These are phyloP conservation scores for Hydroisotoma schaefferi DNA, from an alignment of 2,888 invertebrate species.

Conservation along the genomic window DNA sequence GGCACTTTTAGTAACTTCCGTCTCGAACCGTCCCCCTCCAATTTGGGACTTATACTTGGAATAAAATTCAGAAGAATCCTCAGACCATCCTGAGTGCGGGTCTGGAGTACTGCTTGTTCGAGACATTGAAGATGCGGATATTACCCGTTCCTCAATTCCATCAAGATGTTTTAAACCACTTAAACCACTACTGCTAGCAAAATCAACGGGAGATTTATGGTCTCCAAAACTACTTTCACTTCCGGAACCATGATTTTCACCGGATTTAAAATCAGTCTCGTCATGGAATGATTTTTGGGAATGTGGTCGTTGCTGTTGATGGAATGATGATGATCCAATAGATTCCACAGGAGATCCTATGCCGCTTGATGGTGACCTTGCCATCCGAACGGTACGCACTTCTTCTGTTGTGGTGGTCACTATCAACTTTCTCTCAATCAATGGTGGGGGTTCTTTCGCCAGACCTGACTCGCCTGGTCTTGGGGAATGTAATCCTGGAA, in stretches of 20 bases:
- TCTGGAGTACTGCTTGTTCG: neutral
- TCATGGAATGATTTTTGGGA: no score
- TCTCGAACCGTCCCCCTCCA: slow-evolving; percentile 61
- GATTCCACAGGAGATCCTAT: slow-evolving; percentile 18
- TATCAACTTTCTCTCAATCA: slow-evolving; percentile 17
- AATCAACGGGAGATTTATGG: neutral
- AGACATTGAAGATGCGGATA: neutral
- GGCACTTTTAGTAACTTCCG: slow-evolving; percentile 62
- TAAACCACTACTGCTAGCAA: neutral
- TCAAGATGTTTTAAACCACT: neutral
- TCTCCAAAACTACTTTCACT: slow-evolving; percentile 3
- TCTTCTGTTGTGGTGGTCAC: slow-evolving; percentile 36
- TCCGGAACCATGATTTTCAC: neutral
- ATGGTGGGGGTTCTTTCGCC: neutral
- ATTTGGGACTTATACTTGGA: slow-evolving; percentile 32
- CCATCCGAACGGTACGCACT: slow-evolving; percentile 26
- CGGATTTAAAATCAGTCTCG: neutral
- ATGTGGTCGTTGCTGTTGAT: slow-evolving; percentile 1
- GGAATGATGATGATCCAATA: neutral
- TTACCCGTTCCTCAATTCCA: slow-evolving; percentile 3
- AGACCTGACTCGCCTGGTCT: neutral
- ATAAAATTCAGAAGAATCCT: slow-evolving; percentile 23
- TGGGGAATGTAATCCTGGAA: slow-evolving; percentile 21
- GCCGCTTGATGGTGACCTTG: slow-evolving; percentile 32
- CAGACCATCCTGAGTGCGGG: slow-evolving; percentile 1